Evolutionary conservation across 2,888 invertebrate genomes (phyloP), one percentile per base, ranked within the genome.

Genomic region (Lasioglossum vierecki): DNA sequence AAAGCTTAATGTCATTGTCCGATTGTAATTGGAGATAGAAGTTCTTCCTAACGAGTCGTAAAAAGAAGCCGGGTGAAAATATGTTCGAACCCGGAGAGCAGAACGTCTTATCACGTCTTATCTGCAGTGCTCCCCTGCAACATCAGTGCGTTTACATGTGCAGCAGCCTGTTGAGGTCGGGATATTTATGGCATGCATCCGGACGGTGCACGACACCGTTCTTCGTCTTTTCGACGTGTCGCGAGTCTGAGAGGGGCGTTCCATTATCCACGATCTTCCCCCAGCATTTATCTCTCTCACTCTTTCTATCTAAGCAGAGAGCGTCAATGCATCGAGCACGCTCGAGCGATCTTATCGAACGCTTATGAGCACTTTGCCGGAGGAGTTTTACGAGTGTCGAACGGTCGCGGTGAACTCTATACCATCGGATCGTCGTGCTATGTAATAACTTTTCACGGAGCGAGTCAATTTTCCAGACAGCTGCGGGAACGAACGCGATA

Each of bases 371-470:
- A 60, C 60, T 63, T 63, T 46, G 13, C 13, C 13, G 4, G n/a
- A 72, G 15, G 30, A 39, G 41, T 41, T 74, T 49, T 35, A 49
- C 74, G 74, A 75, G 74, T 75, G 49, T 75, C 39, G 57, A 60
- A 75, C 68, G 18, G 66, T 35, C 18, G 35, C 30, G 15, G 35
- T 22, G 35, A 66, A 35, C 66, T 0, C 66, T 66, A 9, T 66
- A 66, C 60, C 15, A 15, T 15, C n/a, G 60, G 26, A 63, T 63
- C 13, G 60, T 15, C 60, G 26, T 30, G 15, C 60, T 6, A 13
- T 30, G 15, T 30, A 63, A 63, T 63, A 63, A 63, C 60, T 30
- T 63, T 30, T 30, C 60, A 26, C 15, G 6, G 60, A 63, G 60
- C 60, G 26, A 30, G 60, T 30, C 60, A 63, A 63, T 63, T 63